Conservation (phyloP, 2,113 vertebrate genomes). For the Puma concolor region DNA sequence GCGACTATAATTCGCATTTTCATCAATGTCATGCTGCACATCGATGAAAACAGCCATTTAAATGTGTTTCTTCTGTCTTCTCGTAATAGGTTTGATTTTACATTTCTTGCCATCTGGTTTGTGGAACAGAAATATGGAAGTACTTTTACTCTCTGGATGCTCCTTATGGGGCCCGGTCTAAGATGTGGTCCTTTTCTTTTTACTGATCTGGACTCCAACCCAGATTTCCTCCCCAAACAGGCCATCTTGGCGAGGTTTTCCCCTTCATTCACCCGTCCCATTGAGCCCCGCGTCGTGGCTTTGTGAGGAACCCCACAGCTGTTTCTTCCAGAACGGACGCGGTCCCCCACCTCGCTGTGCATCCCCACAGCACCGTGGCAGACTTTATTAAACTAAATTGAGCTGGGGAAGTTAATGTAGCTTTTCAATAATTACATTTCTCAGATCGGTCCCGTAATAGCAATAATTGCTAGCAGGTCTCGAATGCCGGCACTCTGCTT, state of each 20-base stretch:
- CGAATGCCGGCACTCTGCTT: neutral
- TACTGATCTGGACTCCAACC: neutral
- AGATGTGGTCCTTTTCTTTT: constrained; percentile 8
- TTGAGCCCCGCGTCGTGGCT: neutral
- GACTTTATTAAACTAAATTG: neutral
- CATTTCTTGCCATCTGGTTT: constrained; percentile 75
- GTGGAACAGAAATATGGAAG: constrained; percentile 66
- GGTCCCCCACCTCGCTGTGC: neutral
- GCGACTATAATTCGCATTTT: constrained; percentile 70
- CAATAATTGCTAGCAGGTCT: neutral
- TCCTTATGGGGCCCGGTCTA: neutral
- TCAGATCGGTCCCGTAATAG: neutral
- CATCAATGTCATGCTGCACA: constrained; percentile 69
- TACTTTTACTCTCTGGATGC: neutral
- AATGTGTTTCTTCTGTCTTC: constrained; percentile 73
- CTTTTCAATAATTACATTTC: neutral
- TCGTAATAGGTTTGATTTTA: constrained; percentile 67
- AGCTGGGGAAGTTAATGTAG: neutral
- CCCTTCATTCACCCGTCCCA: neutral
- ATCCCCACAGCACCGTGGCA: neutral
- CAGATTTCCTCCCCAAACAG: neutral
- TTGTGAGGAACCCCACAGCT: neutral
- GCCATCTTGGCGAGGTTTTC: neutral
- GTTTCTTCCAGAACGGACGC: neutral
- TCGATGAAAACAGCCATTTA: constrained; percentile 71